These are phyloP conservation scores for Baronia brevicornis DNA, from an alignment of 2,888 invertebrate genomes.

Conservation along the genomic window DNA sequence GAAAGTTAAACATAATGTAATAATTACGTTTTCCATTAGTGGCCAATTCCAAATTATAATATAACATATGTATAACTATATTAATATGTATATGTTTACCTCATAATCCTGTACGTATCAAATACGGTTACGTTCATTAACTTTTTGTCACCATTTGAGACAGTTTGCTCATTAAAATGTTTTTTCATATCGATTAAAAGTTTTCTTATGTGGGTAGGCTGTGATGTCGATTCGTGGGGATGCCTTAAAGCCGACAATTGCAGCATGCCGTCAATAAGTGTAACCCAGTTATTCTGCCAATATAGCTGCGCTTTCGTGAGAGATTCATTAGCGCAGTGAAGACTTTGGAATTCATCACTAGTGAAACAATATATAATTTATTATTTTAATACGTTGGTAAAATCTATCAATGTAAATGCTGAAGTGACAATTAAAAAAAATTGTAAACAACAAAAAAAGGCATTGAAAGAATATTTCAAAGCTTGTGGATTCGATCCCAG, in stretches of 20 bases:
- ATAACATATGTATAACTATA: no score
- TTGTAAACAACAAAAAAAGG: no score
- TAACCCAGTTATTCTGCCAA: conserved; percentile 87
- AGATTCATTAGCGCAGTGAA: conserved; percentile 27
- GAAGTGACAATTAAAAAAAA: no score
- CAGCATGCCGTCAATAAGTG: conserved; percentile 88
- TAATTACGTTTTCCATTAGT: no score
- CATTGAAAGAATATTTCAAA: no score
- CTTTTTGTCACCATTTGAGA: conserved; percentile 12
- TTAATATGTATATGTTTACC: conserved; percentile 22
- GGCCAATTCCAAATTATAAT: no score
- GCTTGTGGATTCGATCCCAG: no score
- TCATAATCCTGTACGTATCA: conserved; percentile 23
- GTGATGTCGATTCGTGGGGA: conserved; percentile 74
- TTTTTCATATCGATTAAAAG: conserved; percentile 30
- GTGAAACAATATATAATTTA: background rate
- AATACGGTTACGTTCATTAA: conserved; percentile 22
- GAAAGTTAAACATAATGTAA: conserved; percentile 17
- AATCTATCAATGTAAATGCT: no score
- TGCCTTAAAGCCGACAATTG: conserved; percentile 82
- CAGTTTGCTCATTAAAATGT: conserved; percentile 18
- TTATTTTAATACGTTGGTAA: background rate
- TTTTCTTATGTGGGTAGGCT: conserved; percentile 70
- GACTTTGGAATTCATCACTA: conserved; percentile 35
- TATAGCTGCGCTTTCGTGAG: conserved; percentile 43